phyloP scores from a whole-genome alignment of 2,113 vertebrate species.

The Cyprinodon variegatus region DNA sequence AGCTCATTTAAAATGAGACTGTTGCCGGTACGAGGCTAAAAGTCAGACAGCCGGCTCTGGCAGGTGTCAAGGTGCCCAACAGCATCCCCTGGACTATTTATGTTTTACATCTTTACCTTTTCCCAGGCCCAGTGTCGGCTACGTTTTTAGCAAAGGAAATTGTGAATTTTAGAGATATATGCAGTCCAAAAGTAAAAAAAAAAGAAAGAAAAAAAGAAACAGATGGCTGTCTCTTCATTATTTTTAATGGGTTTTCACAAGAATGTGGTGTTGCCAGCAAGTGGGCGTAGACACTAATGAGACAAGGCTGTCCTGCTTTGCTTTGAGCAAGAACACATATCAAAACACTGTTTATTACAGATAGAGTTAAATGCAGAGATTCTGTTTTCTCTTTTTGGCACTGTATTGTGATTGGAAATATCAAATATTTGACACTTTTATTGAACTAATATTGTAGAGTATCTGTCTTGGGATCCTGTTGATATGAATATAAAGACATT shows the following conservation, averaged over 20 bases:
- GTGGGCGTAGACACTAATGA: slow-evolving; percentile 24
- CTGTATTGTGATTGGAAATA: not conserved
- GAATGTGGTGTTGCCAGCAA: slow-evolving; percentile 11
- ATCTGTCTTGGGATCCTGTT: not conserved
- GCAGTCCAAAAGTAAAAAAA: not conserved
- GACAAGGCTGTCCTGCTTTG: slow-evolving; percentile 7
- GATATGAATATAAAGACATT: not conserved
- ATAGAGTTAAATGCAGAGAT: slow-evolving; percentile 1
- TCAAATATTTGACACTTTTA: not conserved
- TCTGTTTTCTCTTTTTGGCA: not conserved
- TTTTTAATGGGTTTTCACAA: slow-evolving; percentile 6
- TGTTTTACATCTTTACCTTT: slow-evolving; percentile 20
- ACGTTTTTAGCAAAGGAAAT: slow-evolving; percentile 8
- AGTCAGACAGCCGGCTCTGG: slow-evolving; percentile 59
- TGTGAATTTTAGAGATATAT: slow-evolving; percentile 8
- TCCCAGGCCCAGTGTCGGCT: not conserved
- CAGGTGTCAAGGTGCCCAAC: slow-evolving; percentile 50
- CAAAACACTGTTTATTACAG: slow-evolving; percentile 7
- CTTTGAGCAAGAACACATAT: slow-evolving; percentile 13
- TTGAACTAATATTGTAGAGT: not conserved
- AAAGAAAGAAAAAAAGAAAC: not conserved
- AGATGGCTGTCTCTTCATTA: slow-evolving; percentile 11
- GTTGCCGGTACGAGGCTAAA: slow-evolving; percentile 44
- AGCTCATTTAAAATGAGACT: slow-evolving; percentile 69
- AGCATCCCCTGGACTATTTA: slow-evolving; percentile 25